Base-by-base conservation (phyloP, 2,797 vertebrate genomes). In the Valencia hispanica region DNA sequence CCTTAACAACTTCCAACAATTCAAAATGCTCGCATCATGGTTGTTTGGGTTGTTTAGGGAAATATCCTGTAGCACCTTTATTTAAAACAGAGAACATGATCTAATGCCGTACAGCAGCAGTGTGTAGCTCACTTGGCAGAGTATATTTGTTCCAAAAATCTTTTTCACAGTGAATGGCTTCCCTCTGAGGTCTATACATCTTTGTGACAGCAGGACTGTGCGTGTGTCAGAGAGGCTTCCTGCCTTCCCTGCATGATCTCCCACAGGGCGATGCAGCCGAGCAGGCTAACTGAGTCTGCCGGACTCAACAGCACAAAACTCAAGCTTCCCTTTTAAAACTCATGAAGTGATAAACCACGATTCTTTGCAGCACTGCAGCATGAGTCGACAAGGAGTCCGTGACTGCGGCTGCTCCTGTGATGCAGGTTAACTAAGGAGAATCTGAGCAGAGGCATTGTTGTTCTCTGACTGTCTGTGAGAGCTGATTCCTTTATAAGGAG, bases 151-250 rank as follows among this genome's bases (percentile, higher is more conserved):
- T 15, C 48, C 53, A 4, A 69, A 30, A 9, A 68, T 11, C 34
- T 32, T 78, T 9, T 57, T 53, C 5, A 32, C 5, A 36, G 22
- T 68, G 53, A 71, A 41, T 7, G 17, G 32, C 12, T 43, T 45
- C 70, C 45, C 27, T 51, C 57, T 68, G 53, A 74, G 17, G 17
- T 73, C 66, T 70, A 30, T 76, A 34, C 36, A 76, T 74, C 78
- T 77, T 47, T 74, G 71, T 50, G 80, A 80, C 77, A 79, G 77
- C 34, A 45, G 47, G 32, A 45, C 59, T 66, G 51, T 43, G 48
- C 50, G 70, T 73, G 45, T 70, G 75, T 86, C 59, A 65, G 25
- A 32, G 59, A 75, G 43, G 73, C 34, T 66, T 68, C 55, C 50
- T 59, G 79, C 41, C 36, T 78, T 47, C 22, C n/a, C 55, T 59